These are phyloP conservation scores for Chloroceryle aenea DNA, from an alignment of 2,113 vertebrate species.

Conservation along the genomic window DNA sequence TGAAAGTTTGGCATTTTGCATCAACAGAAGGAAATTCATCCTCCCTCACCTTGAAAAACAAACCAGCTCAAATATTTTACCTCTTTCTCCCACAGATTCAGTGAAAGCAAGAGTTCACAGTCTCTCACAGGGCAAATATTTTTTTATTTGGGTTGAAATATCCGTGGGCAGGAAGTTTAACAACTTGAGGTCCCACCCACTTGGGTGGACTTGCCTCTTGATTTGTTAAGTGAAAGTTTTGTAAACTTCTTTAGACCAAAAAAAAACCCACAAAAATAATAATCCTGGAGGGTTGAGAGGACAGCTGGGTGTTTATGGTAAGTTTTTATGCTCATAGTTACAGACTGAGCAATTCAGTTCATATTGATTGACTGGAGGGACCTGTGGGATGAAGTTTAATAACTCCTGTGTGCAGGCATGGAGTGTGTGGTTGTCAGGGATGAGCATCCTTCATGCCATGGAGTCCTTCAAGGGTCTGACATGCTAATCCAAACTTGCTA, in stretches of 20 bases:
- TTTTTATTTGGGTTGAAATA: not conserved
- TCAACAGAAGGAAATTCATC: not conserved
- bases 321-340: not conserved
- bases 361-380: not conserved
- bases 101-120: not conserved
- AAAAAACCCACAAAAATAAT: no score
- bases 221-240: not conserved
- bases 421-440: not conserved
- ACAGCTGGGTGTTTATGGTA: accelerated
- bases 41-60: not conserved
- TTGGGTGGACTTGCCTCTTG: not conserved
- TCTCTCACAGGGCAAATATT: not conserved
- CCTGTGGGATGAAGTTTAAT: not conserved
- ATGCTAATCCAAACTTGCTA: not conserved
- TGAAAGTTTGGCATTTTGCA: not conserved
- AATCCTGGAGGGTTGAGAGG: not conserved
- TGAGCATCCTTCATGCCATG: not conserved
- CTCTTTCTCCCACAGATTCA: not conserved
- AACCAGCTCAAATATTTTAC: not conserved
- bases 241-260: not conserved
- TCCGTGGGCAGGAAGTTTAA: not conserved
- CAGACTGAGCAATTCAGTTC: not conserved
- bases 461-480: not conserved
- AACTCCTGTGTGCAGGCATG: not conserved
- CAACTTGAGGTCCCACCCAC: not conserved